Evolutionary conservation across 2,113 vertebrate species (phyloP).

Genomic region (Plestiodon gilberti): DNA sequence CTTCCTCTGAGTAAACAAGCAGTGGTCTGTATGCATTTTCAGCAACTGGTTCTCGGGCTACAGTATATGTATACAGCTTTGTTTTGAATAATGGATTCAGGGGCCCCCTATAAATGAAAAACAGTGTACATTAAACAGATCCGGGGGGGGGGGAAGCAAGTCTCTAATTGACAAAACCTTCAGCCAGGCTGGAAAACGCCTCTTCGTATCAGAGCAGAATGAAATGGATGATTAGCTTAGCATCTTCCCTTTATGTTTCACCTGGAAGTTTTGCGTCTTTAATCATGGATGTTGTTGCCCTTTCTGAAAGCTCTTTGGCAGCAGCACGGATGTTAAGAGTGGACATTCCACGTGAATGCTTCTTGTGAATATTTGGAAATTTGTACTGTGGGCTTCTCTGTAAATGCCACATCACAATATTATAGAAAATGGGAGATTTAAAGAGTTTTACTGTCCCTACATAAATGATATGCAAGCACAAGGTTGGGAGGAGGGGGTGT

Average conservation of each 20-base stretch:
- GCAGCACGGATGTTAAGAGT: neutral
- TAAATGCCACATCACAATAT: neutral
- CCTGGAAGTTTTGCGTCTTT: constrained; percentile 24
- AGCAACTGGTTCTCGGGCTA: constrained; percentile 54
- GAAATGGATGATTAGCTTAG: constrained; percentile 33
- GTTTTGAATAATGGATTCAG: constrained; percentile 78
- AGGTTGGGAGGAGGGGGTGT: neutral
- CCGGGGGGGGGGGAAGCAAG: constrained; percentile 48
- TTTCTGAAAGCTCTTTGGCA: neutral
- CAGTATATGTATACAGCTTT: constrained; percentile 72
- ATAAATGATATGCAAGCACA: neutral
- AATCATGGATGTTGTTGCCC: neutral
- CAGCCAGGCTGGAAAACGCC: constrained; percentile 49
- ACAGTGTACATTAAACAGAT: constrained; percentile 69
- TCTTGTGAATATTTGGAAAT: neutral
- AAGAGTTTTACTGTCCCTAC: neutral
- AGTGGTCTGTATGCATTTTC: constrained; percentile 65
- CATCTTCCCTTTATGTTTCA: constrained; percentile 27
- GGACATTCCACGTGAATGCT: neutral
- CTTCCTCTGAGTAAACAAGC: constrained; percentile 72
- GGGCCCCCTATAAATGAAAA: constrained; percentile 73
- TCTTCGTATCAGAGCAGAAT: neutral
- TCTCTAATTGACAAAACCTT: constrained; percentile 71
- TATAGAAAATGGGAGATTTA: neutral
- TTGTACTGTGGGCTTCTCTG: neutral